Evolutionary conservation across 2,888 invertebrate species (phyloP).

Genomic region (Phyto melanocephala): DNA sequence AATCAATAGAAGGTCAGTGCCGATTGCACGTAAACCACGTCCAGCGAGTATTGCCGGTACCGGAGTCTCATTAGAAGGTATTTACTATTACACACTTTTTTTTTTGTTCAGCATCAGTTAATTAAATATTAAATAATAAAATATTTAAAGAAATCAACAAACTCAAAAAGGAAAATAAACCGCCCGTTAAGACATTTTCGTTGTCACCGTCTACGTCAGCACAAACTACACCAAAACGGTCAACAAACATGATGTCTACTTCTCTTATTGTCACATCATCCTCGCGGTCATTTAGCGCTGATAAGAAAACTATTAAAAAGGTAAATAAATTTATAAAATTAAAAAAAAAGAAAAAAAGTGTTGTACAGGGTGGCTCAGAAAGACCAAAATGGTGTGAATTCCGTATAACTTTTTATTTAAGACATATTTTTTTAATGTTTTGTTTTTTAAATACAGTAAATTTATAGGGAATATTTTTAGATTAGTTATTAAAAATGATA

Average conservation of each 20-base stretch:
- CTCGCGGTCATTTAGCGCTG: constrained; percentile 74
- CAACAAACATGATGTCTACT: constrained; percentile 76
- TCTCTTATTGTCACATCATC: constrained; percentile 76
- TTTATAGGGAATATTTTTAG: too few relatives aligned
- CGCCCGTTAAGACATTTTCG: constrained; percentile 78
- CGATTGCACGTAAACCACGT: constrained; percentile 85
- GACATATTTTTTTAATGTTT: too few relatives aligned
- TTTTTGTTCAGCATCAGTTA: too few relatives aligned
- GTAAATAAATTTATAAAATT: constrained; percentile 65
- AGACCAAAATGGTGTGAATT: too few relatives aligned
- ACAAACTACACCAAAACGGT: constrained; percentile 79
- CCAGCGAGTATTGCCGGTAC: constrained; percentile 92
- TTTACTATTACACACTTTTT: neutral
- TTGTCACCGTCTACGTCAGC: constrained; percentile 73
- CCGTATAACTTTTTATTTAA: too few relatives aligned
- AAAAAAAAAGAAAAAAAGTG: neutral
- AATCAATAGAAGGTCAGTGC: constrained; percentile 82
- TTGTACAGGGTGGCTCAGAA: too few relatives aligned
- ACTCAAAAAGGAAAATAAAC: constrained; percentile 79
- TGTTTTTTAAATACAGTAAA: too few relatives aligned
- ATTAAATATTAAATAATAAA: too few relatives aligned
- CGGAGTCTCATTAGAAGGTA: constrained; percentile 83
- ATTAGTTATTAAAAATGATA: too few relatives aligned
- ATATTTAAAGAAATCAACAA: constrained; percentile 73
- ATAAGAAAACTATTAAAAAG: constrained; percentile 76